These are phyloP conservation scores for Lycorma delicatula DNA, from an alignment of 1,140 invertebrate species.

Conservation along the genomic window DNA sequence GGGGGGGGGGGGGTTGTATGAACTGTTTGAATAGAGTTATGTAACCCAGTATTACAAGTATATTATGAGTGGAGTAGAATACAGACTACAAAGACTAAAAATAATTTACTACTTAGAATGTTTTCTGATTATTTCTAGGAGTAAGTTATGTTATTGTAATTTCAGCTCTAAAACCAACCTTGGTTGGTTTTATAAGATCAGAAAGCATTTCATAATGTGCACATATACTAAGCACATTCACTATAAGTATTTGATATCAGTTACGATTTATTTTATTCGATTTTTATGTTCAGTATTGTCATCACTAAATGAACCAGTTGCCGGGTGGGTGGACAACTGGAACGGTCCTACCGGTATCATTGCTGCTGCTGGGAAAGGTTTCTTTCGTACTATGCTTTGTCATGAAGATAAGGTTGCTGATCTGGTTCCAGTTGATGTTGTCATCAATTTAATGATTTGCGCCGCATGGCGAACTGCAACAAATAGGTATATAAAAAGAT, in stretches of 20 bases:
- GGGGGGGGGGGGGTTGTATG: too few species aligned
- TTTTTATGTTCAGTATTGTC: conserved; percentile 51
- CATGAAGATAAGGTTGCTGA: conserved; percentile 56
- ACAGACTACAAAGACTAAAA: too few species aligned
- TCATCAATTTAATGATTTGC: conserved; percentile 70
- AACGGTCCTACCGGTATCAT: conserved; percentile 81
- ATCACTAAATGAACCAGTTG: conserved; percentile 50
- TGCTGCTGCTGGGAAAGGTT: conserved; percentile 67
- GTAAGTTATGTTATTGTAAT: too few species aligned
- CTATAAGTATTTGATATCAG: not conserved
- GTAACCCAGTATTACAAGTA: too few species aligned
- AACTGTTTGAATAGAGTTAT: too few species aligned
- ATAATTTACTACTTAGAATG: too few species aligned
- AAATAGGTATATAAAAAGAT: too few species aligned
- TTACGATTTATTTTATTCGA: not conserved
- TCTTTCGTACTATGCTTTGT: conserved; percentile 64
- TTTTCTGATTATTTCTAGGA: too few species aligned
- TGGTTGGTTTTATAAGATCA: too few species aligned
- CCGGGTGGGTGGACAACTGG: conserved; percentile 91
- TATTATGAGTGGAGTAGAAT: too few species aligned
- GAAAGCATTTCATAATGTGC: not conserved
- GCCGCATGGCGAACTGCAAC: conserved; percentile 62
- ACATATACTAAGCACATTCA: not conserved
- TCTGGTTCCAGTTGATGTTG: conserved; percentile 78
- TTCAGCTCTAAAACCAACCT: too few species aligned